These are phyloP conservation scores for Hydropotes inermis DNA, from an alignment of 2,113 vertebrate species.

Conservation along the genomic window DNA sequence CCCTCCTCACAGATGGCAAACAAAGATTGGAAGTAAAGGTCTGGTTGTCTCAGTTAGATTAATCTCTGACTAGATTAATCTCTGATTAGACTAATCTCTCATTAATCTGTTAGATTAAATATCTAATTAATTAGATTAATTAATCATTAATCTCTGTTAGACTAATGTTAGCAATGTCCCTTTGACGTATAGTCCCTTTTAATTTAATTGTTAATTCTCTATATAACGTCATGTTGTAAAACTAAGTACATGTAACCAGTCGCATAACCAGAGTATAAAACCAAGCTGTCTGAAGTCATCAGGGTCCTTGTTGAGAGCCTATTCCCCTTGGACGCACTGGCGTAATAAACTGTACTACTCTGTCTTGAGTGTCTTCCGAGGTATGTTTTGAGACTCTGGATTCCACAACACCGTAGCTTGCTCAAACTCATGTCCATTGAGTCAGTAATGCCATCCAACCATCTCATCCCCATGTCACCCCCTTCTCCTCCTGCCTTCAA, in stretches of 20 bases:
- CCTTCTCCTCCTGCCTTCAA: background rate
- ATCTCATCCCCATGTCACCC: background rate
- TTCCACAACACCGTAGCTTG: background rate
- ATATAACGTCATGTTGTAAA: background rate
- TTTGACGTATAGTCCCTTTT: background rate
- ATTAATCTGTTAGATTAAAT: background rate
- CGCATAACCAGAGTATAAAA: background rate
- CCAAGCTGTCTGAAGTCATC: background rate
- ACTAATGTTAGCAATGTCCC: background rate
- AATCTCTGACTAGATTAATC: background rate
- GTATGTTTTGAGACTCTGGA: background rate
- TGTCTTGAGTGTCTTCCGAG: background rate
- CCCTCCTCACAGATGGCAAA: background rate
- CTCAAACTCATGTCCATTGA: background rate
- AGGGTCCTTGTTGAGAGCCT: accelerated
- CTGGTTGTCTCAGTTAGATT: background rate
- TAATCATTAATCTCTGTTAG: background rate
- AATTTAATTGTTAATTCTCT: background rate
- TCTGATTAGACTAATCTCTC: background rate
- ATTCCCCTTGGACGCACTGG: background rate
- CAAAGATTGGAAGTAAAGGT: background rate
- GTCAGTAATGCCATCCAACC: background rate
- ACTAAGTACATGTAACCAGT: background rate
- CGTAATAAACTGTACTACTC: background rate
- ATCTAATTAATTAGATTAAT: background rate